Conservation (phyloP, 2,888 invertebrate genomes). For the Apodemia mormo region DNA sequence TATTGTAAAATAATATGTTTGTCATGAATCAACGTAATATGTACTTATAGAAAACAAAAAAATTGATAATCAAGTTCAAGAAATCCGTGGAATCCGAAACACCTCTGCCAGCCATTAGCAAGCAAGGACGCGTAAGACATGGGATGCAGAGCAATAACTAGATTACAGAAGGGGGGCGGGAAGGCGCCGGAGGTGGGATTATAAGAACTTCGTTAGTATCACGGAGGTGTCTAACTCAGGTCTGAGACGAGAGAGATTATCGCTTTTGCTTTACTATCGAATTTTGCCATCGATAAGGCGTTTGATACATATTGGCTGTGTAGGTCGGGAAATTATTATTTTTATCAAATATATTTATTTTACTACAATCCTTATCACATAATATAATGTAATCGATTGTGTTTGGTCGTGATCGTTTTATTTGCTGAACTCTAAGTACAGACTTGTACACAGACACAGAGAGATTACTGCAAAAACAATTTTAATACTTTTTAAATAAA, state of each 20-base stretch:
- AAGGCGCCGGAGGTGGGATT: conserved; percentile 59
- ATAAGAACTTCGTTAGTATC: conserved; percentile 79
- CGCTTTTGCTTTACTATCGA: conserved; percentile 64
- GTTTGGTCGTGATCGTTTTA: too few relatives aligned
- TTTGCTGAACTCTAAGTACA: too few relatives aligned
- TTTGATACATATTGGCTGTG: conserved; percentile 44
- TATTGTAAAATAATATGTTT: too few relatives aligned
- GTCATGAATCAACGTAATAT: too few relatives aligned
- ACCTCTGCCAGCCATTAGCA: conserved; percentile 38
- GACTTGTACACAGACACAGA: too few relatives aligned
- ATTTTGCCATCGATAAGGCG: conserved; percentile 61
- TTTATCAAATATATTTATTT: too few relatives aligned
- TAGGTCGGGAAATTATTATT: conserved; percentile 11
- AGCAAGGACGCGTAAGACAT: conserved; percentile 53
- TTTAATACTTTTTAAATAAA: too few relatives aligned
- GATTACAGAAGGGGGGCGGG: conserved; percentile 57
- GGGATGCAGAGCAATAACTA: conserved; percentile 75
- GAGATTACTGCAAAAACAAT: too few relatives aligned
- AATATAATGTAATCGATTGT: too few relatives aligned
- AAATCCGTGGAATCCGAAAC: conserved; percentile 26
- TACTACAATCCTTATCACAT: too few relatives aligned
- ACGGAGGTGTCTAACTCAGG: conserved; percentile 74
- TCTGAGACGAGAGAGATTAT: conserved; percentile 68
- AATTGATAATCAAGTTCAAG: conserved; percentile 18
- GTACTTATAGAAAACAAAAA: neutral